Evolutionary conservation across 2,113 vertebrate species (phyloP).

Genomic region (Neomonachus schauinslandi): DNA sequence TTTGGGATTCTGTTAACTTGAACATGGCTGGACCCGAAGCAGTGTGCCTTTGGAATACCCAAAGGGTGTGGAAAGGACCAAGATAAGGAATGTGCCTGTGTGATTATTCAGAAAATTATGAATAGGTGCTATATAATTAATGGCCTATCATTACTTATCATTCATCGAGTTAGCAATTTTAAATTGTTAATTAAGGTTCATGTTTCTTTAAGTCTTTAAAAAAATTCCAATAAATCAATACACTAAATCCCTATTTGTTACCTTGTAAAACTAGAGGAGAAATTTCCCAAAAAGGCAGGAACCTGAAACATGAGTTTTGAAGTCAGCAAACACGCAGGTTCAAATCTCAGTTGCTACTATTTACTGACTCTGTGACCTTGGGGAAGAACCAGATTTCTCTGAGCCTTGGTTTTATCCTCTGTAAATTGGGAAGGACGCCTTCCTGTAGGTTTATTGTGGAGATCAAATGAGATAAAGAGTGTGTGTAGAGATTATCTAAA

Average conservation of each 20-base stretch:
- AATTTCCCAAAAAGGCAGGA: neutral
- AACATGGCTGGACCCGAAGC: neutral
- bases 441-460: neutral
- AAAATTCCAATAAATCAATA: neutral
- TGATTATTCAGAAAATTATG: slow-evolving; percentile 42
- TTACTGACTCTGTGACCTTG: neutral
- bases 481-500: neutral
- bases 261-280: neutral
- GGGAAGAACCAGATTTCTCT: neutral
- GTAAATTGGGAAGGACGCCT: neutral
- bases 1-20: neutral
- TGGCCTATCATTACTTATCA: neutral
- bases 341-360: neutral
- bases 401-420: neutral
- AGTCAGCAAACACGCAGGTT: neutral
- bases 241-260: neutral
- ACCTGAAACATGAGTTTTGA: neutral
- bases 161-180: slow-evolving; percentile 30
- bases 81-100: neutral
- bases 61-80: neutral
- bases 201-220: slow-evolving; percentile 9
- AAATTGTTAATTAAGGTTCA: neutral
- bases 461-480: neutral
- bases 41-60: neutral
- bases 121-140: neutral